Conservation (phyloP, 2,113 vertebrate genomes). For the Orientallactaga bullata region DNA sequence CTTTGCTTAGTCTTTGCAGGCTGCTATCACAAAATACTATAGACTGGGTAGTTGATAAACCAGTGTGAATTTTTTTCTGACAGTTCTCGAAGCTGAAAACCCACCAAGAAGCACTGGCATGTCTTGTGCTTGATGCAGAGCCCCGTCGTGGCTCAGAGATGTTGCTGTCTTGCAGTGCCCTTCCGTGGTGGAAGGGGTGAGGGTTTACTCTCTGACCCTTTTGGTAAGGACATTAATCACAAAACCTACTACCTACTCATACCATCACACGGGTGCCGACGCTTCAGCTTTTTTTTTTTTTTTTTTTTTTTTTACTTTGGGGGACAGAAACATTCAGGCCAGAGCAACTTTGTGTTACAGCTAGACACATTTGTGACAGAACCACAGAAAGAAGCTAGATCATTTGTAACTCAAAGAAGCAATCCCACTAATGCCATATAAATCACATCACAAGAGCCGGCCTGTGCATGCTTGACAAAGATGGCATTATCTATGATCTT, state of each 20-base stretch:
- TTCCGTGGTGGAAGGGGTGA: not conserved
- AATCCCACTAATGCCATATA: not conserved
- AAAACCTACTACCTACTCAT: not conserved
- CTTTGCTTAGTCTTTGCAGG: not conserved
- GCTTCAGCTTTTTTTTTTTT: not conserved
- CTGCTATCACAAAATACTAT: not conserved
- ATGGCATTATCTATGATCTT: not conserved
- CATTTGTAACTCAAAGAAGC: not conserved
- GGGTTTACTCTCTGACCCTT: not conserved
- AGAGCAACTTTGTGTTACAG: not conserved
- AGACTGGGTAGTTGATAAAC: not conserved
- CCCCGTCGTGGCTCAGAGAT: not conserved
- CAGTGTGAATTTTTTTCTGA: not conserved
- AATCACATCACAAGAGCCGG: not conserved
- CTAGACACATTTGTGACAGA: not conserved
- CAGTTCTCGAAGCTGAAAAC: not conserved
- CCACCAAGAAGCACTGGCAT: not conserved
- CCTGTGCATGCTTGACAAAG: not conserved
- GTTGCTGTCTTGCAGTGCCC: not conserved
- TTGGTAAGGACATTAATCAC: not conserved
- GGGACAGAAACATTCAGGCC: not conserved
- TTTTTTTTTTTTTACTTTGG: not conserved
- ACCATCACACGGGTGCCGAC: not conserved
- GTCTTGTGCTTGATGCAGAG: not conserved
- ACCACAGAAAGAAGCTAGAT: slow-evolving; percentile 27